Percentiles rank a stretch among this genome's conserved stretches.
Conservation (phyloP, 2,888 invertebrate genomes). For the Ganaspis brasiliensis region DNA sequence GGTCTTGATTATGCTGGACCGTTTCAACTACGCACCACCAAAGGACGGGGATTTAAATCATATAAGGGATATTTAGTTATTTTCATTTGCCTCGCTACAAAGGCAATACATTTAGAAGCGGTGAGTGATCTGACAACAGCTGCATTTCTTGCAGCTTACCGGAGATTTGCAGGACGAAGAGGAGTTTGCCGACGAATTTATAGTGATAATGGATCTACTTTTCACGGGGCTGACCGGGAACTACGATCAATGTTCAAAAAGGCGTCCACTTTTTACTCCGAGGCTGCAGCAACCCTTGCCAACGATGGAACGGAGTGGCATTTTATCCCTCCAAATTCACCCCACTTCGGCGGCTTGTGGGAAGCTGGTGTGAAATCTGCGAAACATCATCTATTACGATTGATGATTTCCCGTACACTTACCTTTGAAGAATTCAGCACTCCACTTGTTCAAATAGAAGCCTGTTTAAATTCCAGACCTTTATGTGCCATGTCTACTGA, state of each 20-base stretch:
- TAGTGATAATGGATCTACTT: conserved; percentile 29
- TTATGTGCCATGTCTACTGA: too few species aligned
- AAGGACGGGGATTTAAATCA: conserved; percentile 53
- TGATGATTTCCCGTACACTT: background rate
- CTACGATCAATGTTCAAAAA: conserved; percentile 50
- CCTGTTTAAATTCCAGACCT: too few species aligned
- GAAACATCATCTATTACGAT: background rate
- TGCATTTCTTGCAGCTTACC: background rate
- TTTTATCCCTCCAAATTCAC: background rate
- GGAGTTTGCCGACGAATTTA: conserved; percentile 41
- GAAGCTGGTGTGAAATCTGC: too few species aligned
- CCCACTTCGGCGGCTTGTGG: background rate
- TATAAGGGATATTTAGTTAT: conserved; percentile 62
- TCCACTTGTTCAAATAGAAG: too few species aligned
- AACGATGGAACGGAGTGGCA: background rate
- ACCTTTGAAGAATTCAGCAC: conserved; percentile 31
- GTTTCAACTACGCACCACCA: background rate
- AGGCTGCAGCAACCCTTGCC: background rate
- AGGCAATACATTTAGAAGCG: conserved; percentile 65
- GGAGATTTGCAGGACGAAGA: background rate
- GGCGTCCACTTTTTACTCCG: background rate
- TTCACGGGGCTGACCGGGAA: conserved; percentile 44
- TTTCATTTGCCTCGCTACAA: conserved; percentile 65
- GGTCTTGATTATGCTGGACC: conserved; percentile 31
- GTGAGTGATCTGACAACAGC: conserved; percentile 57